phyloP scores from a whole-genome alignment of 92 coral and sea anemone genomes.

The Porites cylindrica region DNA sequence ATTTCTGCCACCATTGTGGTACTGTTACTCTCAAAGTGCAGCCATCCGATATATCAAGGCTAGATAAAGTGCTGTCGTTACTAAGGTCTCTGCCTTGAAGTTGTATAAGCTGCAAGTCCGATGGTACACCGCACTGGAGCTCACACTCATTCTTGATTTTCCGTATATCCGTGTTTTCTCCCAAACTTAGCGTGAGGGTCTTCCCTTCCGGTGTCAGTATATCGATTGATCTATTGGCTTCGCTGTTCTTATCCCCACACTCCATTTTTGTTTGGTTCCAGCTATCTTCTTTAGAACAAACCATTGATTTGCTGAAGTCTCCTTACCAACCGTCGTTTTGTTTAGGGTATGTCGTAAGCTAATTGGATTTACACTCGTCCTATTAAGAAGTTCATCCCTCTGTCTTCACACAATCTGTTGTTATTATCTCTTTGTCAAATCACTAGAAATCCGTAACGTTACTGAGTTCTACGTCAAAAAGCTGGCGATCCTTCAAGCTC shows the following conservation, averaged over 20 bases:
- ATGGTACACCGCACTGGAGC: constrained; percentile 66
- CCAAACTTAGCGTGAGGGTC: constrained; percentile 39
- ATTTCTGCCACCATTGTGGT: constrained; percentile 78
- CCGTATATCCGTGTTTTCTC: constrained; percentile 28
- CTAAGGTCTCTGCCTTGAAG: constrained; percentile 29
- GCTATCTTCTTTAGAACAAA: constrained; percentile 38
- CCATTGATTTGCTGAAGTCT: constrained; percentile 34
- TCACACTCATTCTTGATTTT: constrained; percentile 55
- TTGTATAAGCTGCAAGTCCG: constrained; percentile 55
- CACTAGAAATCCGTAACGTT: background rate
- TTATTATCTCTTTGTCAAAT: background rate
- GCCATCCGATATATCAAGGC: constrained; percentile 22
- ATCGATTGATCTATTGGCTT: constrained; percentile 6
- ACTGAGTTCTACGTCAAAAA: background rate
- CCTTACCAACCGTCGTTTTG: background rate
- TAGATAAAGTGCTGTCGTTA: constrained; percentile 19
- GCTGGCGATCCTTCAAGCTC: background rate
- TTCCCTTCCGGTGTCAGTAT: constrained; percentile 49
- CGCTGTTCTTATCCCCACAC: background rate
- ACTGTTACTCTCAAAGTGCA: constrained; percentile 52
- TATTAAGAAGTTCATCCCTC: background rate
- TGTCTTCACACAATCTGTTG: background rate
- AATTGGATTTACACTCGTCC: background rate
- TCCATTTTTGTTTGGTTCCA: constrained; percentile 23
- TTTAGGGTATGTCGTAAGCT: background rate